These are phyloP conservation scores for Panthera uncia DNA, from an alignment of 2,113 vertebrate species.

Conservation along the genomic window DNA sequence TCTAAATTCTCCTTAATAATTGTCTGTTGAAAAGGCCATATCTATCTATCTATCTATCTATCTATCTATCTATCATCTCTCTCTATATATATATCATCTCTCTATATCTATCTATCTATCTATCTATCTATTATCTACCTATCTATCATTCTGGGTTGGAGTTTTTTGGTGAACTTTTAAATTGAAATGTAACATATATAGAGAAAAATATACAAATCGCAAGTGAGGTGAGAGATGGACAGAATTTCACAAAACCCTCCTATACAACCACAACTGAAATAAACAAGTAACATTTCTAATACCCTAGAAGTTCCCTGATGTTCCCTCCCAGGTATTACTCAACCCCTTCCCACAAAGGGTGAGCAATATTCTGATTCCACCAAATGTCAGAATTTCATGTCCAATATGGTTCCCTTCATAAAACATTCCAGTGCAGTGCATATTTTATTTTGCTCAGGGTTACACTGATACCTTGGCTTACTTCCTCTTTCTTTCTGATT, in stretches of 20 bases:
- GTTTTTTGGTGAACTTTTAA: not conserved
- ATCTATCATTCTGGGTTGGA: not conserved
- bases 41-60: not conserved
- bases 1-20: slow-evolving; percentile 8
- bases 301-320: not conserved
- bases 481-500: not conserved
- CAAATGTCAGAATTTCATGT: not conserved
- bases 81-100: too few relatives aligned
- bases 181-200: not conserved
- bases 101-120: not conserved
- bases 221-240: not conserved
- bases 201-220: not conserved
- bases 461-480: not conserved
- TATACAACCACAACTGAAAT: not conserved
- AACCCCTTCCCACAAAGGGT: too few relatives aligned
- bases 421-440: not conserved
- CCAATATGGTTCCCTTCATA: not conserved
- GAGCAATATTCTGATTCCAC: not conserved
- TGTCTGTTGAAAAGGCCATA: not conserved
- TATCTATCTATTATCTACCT: too few relatives aligned
- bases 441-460: not conserved
- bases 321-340: not conserved
- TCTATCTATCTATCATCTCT: not conserved
- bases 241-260: not conserved
- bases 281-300: not conserved